These are phyloP conservation scores for Microctenopoma stevenorrisi DNA, from an alignment of 2,797 vertebrate species.

Conservation along the genomic window DNA sequence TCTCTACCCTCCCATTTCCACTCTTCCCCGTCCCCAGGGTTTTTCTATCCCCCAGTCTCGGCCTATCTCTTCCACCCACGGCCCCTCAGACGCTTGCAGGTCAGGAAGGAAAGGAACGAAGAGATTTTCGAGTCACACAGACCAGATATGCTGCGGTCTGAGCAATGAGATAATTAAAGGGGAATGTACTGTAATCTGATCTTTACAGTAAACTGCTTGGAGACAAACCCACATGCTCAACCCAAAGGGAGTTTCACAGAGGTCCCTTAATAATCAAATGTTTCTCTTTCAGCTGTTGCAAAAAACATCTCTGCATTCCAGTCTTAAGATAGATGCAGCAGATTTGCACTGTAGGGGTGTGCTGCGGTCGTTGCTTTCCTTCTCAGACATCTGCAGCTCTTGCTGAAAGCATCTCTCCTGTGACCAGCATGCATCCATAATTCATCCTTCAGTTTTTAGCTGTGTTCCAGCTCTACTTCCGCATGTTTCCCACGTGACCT, in stretches of 20 bases:
- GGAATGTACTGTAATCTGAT: slow-evolving; percentile 12
- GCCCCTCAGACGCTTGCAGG: slow-evolving; percentile 57
- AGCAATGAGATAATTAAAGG: slow-evolving; percentile 31
- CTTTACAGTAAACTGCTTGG: slow-evolving; percentile 2
- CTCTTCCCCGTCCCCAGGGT: slow-evolving; percentile 52
- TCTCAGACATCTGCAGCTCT: slow-evolving; percentile 66
- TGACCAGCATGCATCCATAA: slow-evolving; percentile 69
- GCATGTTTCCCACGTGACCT: slow-evolving; percentile 67
- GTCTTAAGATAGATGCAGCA: slow-evolving; percentile 37
- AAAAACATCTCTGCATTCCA: slow-evolving; percentile 44
- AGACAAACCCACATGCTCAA: slow-evolving; percentile 6
- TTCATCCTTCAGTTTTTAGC: slow-evolving; percentile 64
- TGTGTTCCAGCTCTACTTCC: slow-evolving; percentile 57
- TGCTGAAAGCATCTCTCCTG: slow-evolving; percentile 49
- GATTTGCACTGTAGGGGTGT: slow-evolving; percentile 33
- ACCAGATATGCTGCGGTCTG: slow-evolving; percentile 50
- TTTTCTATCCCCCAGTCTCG: slow-evolving; percentile 29
- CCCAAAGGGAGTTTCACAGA: neutral
- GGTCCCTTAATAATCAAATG: slow-evolving; percentile 8
- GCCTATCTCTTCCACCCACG: slow-evolving; percentile 51
- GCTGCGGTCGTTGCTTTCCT: slow-evolving; percentile 12
- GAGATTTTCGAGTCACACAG: slow-evolving; percentile 55
- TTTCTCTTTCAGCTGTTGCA: slow-evolving; percentile 11
- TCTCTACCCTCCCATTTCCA: slow-evolving; percentile 69
- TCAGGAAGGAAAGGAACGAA: slow-evolving; percentile 72